A percentile compares a stretch with the other conserved stretches of the same genome.
Evolutionary conservation across 1,140 invertebrate species (phyloP).

Genomic region (Drosophila obscura): DNA sequence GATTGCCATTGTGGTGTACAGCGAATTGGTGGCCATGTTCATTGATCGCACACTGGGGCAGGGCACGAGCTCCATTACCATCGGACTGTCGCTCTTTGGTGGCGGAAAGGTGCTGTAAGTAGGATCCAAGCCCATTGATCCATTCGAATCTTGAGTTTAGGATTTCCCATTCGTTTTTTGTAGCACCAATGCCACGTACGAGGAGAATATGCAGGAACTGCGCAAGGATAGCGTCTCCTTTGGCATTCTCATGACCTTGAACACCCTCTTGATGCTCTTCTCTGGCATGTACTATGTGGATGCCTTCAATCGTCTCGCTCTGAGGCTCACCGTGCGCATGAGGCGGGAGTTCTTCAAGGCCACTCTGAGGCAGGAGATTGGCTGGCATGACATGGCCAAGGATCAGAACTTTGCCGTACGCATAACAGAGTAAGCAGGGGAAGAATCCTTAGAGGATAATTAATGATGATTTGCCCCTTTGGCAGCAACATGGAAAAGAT

Average conservation of each 20-base stretch:
- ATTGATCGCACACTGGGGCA: constrained; percentile 84
- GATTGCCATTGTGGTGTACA: constrained; percentile 88
- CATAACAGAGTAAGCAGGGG: constrained; percentile 90
- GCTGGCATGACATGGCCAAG: constrained; percentile 93
- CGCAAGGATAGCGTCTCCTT: constrained; percentile 88
- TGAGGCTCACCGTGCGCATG: constrained; percentile 88
- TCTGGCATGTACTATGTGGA: constrained; percentile 88
- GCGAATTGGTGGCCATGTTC: constrained; percentile 87
- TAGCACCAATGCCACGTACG: constrained; percentile 85
- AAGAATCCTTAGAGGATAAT: too few species aligned
- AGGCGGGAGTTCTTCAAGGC: constrained; percentile 89
- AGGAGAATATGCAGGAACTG: constrained; percentile 86
- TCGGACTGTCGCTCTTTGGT: constrained; percentile 83
- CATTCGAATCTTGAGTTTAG: too few species aligned
- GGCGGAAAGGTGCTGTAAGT: constrained; percentile 86
- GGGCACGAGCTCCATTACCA: constrained; percentile 81
- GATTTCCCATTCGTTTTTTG: not conserved
- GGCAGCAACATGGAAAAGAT: constrained; percentile 93
- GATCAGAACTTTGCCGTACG: constrained; percentile 94
- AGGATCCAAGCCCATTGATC: too few species aligned
- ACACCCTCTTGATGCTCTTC: constrained; percentile 87
- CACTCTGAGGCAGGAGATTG: constrained; percentile 93
- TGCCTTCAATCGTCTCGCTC: constrained; percentile 87
- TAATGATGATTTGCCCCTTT: not conserved
- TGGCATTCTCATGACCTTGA: constrained; percentile 86